These are phyloP conservation scores for Nyctereutes procyonoides DNA, from an alignment of 2,113 vertebrate genomes.

Conservation along the genomic window DNA sequence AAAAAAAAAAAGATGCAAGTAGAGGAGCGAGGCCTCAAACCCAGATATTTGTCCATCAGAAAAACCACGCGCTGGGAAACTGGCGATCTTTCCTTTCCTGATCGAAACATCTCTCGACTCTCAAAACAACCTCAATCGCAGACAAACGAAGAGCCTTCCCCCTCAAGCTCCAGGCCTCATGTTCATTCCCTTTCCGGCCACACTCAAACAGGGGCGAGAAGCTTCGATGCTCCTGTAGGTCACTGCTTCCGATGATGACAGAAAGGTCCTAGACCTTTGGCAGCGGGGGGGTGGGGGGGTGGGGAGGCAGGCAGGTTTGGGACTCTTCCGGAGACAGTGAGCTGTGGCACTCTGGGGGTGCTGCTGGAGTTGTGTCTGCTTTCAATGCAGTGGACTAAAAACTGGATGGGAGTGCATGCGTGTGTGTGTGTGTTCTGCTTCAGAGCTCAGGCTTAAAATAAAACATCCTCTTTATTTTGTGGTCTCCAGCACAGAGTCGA, in stretches of 20 bases:
- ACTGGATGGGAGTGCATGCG: not conserved
- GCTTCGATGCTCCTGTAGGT: not conserved
- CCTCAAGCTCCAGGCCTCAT: not conserved
- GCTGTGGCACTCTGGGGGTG: not conserved
- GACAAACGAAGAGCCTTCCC: not conserved
- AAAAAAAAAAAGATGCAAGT: too few relatives aligned
- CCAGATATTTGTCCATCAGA: not conserved
- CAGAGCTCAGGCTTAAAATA: not conserved
- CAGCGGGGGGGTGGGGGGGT: too few relatives aligned
- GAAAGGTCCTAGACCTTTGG: not conserved
- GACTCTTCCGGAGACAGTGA: not conserved
- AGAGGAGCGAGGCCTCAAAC: not conserved
- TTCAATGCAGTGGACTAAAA: not conserved
- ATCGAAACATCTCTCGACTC: not conserved
- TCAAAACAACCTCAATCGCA: not conserved
- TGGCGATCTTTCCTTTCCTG: not conserved
- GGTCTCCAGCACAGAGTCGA: not conserved
- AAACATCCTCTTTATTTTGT: not conserved
- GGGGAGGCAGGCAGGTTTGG: not conserved
- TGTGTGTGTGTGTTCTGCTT: not conserved
- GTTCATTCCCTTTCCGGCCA: constrained; percentile 1
- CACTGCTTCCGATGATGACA: not conserved
- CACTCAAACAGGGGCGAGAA: not conserved
- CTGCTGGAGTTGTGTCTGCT: not conserved
- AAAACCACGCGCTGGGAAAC: not conserved